Conservation (phyloP, 2,888 invertebrate species). For the Clusia tigrina region DNA sequence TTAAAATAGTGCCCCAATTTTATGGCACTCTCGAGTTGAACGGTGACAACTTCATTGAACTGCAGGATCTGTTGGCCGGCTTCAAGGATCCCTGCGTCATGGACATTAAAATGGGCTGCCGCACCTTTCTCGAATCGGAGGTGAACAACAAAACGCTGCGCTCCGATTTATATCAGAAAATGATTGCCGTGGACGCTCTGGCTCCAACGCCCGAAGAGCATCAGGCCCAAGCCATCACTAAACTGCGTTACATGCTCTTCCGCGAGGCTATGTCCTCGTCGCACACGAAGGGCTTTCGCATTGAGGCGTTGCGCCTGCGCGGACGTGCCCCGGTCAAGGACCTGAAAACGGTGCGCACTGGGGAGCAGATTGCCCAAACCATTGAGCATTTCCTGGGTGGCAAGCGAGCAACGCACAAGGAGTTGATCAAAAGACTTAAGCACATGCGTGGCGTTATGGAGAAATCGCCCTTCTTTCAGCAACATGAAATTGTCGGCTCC, state of each 20-base stretch:
- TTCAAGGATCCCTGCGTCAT: slow-evolving; percentile 94
- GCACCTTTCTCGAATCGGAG: slow-evolving; percentile 95
- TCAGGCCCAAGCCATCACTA: slow-evolving; percentile 84
- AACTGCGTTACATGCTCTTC: slow-evolving; percentile 96
- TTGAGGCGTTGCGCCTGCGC: slow-evolving; percentile 92
- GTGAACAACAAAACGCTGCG: slow-evolving; percentile 87
- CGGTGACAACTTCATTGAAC: slow-evolving; percentile 87
- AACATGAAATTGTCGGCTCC: slow-evolving; percentile 92
- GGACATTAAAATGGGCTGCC: slow-evolving; percentile 96
- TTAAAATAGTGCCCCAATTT: slow-evolving; percentile 78
- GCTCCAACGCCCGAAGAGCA: slow-evolving; percentile 89
- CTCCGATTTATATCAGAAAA: slow-evolving; percentile 91
- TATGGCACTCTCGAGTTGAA: slow-evolving; percentile 80
- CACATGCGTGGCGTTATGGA: slow-evolving; percentile 83
- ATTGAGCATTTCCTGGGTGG: slow-evolving; percentile 78
- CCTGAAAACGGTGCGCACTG: slow-evolving; percentile 84
- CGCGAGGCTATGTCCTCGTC: slow-evolving; percentile 93
- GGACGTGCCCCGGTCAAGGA: slow-evolving; percentile 85
- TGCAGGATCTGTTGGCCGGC: slow-evolving; percentile 91
- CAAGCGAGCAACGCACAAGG: slow-evolving; percentile 70
- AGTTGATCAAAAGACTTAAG: slow-evolving; percentile 77
- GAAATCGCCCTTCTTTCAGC: slow-evolving; percentile 82
- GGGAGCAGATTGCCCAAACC: slow-evolving; percentile 76
- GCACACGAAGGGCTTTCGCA: slow-evolving; percentile 90
- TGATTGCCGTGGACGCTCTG: slow-evolving; percentile 87